Conservation (phyloP, 2,888 invertebrate genomes). For the Tethea ocularis region DNA sequence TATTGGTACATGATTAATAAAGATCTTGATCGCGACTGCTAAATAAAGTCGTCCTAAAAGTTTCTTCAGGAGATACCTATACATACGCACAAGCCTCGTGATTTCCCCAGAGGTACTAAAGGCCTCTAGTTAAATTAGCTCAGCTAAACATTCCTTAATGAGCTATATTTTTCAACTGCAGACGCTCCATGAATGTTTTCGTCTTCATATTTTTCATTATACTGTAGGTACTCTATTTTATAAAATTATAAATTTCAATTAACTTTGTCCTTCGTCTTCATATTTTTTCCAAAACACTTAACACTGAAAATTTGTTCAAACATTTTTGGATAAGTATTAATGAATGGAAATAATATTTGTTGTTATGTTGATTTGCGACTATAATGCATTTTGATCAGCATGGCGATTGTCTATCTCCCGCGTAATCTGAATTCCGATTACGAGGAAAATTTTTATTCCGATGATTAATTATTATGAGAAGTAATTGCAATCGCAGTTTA, state of each 20-base stretch:
- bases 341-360: too few species aligned
- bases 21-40: conserved; percentile 45
- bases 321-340: background rate
- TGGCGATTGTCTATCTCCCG: too few species aligned
- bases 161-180: conserved; percentile 69
- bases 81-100: conserved; percentile 64
- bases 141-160: conserved; percentile 75
- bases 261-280: background rate
- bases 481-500: too few species aligned
- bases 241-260: conserved; percentile 11
- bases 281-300: background rate
- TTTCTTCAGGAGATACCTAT: conserved; percentile 40
- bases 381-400: too few species aligned
- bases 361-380: too few species aligned
- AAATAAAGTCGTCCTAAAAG: conserved; percentile 57
- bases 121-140: conserved; percentile 74
- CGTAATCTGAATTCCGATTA: too few species aligned
- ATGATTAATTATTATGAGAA: too few species aligned
- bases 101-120: conserved; percentile 69
- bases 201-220: conserved; percentile 52
- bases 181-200: conserved; percentile 56
- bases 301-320: background rate
- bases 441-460: too few species aligned
- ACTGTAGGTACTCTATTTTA: conserved; percentile 37
- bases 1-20: conserved; percentile 36